Percentiles rank a stretch among this genome's conserved stretches.
These are phyloP conservation scores for Rosalia funebris DNA, from an alignment of 2,888 invertebrate genomes.

Conservation along the genomic window DNA sequence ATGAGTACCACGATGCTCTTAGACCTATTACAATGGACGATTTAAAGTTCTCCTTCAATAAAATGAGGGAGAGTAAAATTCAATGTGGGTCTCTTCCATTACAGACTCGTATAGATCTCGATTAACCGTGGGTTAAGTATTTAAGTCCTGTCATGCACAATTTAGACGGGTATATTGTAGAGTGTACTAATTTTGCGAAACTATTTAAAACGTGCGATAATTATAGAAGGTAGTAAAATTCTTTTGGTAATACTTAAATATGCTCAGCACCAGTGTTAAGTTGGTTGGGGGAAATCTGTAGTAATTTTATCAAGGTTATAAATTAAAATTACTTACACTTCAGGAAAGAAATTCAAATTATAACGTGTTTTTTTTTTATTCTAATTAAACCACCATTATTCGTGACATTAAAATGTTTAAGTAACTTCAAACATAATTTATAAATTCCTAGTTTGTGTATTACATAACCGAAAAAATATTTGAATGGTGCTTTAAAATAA, in stretches of 20 bases:
- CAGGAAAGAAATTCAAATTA: no score
- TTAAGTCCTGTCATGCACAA: conserved; percentile 34
- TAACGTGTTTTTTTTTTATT: no score
- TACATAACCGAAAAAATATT: no score
- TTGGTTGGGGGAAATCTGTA: no score
- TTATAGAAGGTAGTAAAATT: conserved; percentile 13
- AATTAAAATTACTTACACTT: no score
- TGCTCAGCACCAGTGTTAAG: not conserved
- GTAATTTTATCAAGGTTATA: no score
- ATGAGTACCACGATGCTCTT: conserved; percentile 75
- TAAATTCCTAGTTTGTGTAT: no score
- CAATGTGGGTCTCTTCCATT: conserved; percentile 71
- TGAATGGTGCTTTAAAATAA: no score
- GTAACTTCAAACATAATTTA: no score
- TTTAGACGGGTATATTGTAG: conserved; percentile 31
- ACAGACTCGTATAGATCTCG: conserved; percentile 68
- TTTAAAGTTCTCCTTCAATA: conserved; percentile 74
- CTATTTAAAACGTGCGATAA: conserved; percentile 33
- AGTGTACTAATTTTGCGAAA: conserved; percentile 31
- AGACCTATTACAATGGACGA: conserved; percentile 88
- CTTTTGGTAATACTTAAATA: no score
- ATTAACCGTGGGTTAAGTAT: conserved; percentile 57
- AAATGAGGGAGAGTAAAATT: conserved; percentile 81
- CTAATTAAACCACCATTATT: no score
- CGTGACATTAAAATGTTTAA: no score